A percentile compares a stretch with the other conserved stretches of the same genome.
Evolutionary conservation across 2,888 invertebrate species (phyloP).

Genomic region (Amblyjoppa fuscipennis): DNA sequence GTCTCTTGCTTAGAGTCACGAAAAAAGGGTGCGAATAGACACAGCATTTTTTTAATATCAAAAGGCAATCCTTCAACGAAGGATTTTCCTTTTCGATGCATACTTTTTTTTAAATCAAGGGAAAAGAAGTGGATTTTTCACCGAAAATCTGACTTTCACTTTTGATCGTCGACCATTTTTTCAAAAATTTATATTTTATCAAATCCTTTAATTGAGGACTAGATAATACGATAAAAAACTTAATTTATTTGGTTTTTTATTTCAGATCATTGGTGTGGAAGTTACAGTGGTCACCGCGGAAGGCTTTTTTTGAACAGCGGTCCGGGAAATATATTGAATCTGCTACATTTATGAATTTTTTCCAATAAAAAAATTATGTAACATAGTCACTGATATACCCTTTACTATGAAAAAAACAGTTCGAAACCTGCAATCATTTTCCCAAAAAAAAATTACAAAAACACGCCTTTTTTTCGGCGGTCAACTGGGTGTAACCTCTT

Average conservation of each 20-base stretch:
- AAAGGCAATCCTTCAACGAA: conserved; percentile 46
- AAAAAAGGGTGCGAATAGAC: neutral
- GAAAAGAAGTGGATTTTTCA: conserved; percentile 42
- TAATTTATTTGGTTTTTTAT: too few relatives aligned
- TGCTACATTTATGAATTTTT: conserved; percentile 26
- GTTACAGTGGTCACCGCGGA: conserved; percentile 1
- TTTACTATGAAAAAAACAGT: too few relatives aligned
- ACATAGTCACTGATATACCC: neutral
- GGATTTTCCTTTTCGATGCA: conserved; percentile 60
- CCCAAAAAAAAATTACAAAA: too few relatives aligned
- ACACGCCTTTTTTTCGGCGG: too few relatives aligned
- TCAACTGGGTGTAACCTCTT: too few relatives aligned
- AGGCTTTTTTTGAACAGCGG: neutral
- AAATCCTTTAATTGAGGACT: conserved; percentile 52
- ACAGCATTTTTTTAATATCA: conserved; percentile 55
- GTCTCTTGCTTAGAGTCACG: neutral
- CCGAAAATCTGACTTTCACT: conserved; percentile 32
- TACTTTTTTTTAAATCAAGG: conserved; percentile 55
- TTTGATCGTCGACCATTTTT: conserved; percentile 45
- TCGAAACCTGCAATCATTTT: too few relatives aligned
- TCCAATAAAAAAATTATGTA: neutral
- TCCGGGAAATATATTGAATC: conserved; percentile 20
- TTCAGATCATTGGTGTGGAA: too few relatives aligned
- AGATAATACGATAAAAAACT: conserved; percentile 8
- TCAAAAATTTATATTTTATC: conserved; percentile 53